Evolutionary conservation across 2,888 invertebrate genomes (phyloP).

Genomic region (Platynereis dumerilii): DNA sequence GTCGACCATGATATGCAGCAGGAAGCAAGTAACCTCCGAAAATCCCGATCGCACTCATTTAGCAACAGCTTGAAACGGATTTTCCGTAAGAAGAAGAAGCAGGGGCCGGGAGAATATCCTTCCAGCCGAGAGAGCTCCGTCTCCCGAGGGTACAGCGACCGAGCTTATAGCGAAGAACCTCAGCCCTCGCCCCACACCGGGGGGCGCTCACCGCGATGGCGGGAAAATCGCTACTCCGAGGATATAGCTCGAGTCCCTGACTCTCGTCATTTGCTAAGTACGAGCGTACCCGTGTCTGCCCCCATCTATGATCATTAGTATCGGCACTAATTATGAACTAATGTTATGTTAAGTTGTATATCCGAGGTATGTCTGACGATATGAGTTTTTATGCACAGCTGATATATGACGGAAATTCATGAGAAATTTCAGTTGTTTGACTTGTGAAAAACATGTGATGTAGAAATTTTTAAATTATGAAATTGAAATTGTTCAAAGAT

Average conservation of each 20-base stretch:
- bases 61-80: conserved; percentile 32
- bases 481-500: no score
- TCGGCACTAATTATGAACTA: no score
- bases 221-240: conserved; percentile 4
- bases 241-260: conserved; percentile 5
- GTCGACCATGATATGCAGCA: conserved; percentile 12
- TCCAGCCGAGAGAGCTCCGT: conserved; percentile 35
- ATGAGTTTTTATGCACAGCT: no score
- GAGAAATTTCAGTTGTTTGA: no score
- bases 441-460: no score
- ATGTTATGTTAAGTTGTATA: no score
- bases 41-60: conserved; percentile 36
- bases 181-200: conserved; percentile 2
- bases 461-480: no score
- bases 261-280: conserved; percentile 16
- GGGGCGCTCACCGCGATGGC: neutral
- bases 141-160: conserved; percentile 15
- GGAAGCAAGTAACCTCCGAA: conserved; percentile 29
- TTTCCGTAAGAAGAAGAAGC: conserved; percentile 36
- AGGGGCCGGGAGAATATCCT: conserved; percentile 5
- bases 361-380: no score
- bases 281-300: conserved; percentile 15
- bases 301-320: conserved; percentile 21
- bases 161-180: neutral
- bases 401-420: no score